Evolutionary conservation across 2,888 invertebrate species (phyloP), one percentile per base, ranked within the genome.

Genomic region (Erannis defoliaria): DNA sequence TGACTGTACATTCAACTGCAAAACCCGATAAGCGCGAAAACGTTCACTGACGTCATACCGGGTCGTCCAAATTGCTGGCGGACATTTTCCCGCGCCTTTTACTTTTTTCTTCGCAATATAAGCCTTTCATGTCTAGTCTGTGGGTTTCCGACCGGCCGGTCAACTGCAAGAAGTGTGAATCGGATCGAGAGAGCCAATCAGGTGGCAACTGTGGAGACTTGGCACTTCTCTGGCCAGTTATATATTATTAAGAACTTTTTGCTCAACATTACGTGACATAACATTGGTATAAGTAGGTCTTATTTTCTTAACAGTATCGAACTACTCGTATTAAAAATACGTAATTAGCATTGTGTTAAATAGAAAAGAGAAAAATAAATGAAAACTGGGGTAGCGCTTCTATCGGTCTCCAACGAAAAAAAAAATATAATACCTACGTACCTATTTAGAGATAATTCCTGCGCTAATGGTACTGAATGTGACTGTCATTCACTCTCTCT

Each of bases 151-250:
- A 88, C 80, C 84, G 84, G 88, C 68, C 89, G 88, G 85, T 78
- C 80, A 67, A 82, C 84, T 89, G 86, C 86, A 89, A 89, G 89
- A 90, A 90, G 85, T 85, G 89, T 88, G 82, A 88, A 88, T 65
- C 88, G 81, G 85, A 71, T 86, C 84, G 89, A 89, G 80, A 89
- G 84, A 82, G 80, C 74, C 87, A 87, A 80, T 88, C 89, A 88
- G 88, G 87, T 86, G 76, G 74, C 73, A 83, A 86, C 85, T 68
- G 73, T 68, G 80, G 81, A 82, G 82, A 79, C 84, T 53, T 33
- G 59, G 80, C 83, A 84, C 83, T 82, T 84, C 80, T 81, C 76
- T 70, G 74, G 83, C 84, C 85, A 89, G 87, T 88, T 85, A 49
- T n/a, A n/a, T n/a, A n/a, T 35, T 10, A 10, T 10, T 33, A 33